phyloP scores from a whole-genome alignment of 2,888 invertebrate genomes.

The Coleophora deauratella region DNA sequence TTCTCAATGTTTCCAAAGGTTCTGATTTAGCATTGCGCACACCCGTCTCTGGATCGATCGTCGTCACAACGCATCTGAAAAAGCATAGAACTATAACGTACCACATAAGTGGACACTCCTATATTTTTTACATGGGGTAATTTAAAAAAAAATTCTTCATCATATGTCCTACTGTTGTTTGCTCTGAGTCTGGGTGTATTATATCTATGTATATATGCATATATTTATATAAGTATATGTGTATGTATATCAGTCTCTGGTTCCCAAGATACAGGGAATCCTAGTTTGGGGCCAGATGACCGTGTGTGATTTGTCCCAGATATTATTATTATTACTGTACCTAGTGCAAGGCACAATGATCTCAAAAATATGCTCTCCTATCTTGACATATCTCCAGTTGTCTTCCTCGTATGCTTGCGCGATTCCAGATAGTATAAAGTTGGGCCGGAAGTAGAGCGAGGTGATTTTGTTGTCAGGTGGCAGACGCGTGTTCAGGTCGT shows the following conservation, averaged over 20 bases:
- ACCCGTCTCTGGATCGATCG: conserved; percentile 79
- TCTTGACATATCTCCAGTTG: conserved; percentile 80
- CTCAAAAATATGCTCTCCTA: conserved; percentile 77
- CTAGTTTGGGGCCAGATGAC: too few species aligned
- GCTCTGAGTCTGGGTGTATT: too few species aligned
- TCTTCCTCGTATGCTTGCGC: conserved; percentile 78
- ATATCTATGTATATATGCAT: too few species aligned
- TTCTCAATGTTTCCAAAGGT: conserved; percentile 78
- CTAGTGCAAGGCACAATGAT: conserved; percentile 79
- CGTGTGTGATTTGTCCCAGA: too few species aligned
- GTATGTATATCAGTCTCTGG: too few species aligned
- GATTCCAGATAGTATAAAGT: conserved; percentile 76
- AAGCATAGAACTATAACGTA: conserved; percentile 1
- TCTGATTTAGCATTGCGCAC: conserved; percentile 73
- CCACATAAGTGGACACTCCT: too few species aligned
- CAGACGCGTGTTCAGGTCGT: conserved; percentile 77
- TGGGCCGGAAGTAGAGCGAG: conserved; percentile 77
- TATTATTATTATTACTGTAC: conserved; percentile 41
- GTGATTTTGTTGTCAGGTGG: conserved; percentile 51
- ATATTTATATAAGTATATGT: too few species aligned
- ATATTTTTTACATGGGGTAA: too few species aligned
- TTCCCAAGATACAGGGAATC: too few species aligned
- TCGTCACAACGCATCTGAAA: conserved; percentile 80
- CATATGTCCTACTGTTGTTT: too few species aligned
- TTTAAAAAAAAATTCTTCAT: too few species aligned